phyloP scores from a whole-genome alignment of 2,797 vertebrate genomes.

The Pterois miles region DNA sequence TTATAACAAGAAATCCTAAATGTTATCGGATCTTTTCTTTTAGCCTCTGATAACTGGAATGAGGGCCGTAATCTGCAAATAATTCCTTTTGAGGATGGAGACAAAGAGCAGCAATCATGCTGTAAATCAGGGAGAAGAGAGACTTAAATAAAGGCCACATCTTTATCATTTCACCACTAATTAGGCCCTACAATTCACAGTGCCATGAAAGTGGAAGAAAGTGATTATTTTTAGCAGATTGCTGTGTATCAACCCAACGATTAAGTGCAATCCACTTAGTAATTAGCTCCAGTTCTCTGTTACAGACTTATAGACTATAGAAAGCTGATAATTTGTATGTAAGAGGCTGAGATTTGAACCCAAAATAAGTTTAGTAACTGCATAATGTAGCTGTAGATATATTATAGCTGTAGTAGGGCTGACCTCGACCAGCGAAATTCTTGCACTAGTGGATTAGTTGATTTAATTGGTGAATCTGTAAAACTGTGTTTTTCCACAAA shows the following conservation, averaged over 20 bases:
- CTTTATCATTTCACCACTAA: conserved; percentile 1
- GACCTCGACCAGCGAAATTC: no score
- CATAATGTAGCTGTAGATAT: not conserved
- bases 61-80: not conserved
- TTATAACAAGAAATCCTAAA: conserved; percentile 8
- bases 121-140: not conserved
- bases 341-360: not conserved
- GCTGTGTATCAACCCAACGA: not conserved
- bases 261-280: not conserved
- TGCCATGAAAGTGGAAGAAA: not conserved
- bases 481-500: no score
- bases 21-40: conserved; percentile 10
- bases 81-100: not conserved
- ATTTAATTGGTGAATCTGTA: no score
- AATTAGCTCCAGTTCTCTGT: not conserved
- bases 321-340: not conserved
- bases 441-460: no score
- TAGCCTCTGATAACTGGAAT: not conserved
- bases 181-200: not conserved
- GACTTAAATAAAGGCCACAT: not conserved
- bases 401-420: not conserved
- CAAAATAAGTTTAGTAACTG: not conserved
- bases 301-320: not conserved
- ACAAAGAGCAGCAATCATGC: conserved; percentile 14
- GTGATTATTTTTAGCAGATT: not conserved